These are phyloP conservation scores for Crotalus viridis DNA, from an alignment of 2,113 vertebrate genomes.

Conservation along the genomic window DNA sequence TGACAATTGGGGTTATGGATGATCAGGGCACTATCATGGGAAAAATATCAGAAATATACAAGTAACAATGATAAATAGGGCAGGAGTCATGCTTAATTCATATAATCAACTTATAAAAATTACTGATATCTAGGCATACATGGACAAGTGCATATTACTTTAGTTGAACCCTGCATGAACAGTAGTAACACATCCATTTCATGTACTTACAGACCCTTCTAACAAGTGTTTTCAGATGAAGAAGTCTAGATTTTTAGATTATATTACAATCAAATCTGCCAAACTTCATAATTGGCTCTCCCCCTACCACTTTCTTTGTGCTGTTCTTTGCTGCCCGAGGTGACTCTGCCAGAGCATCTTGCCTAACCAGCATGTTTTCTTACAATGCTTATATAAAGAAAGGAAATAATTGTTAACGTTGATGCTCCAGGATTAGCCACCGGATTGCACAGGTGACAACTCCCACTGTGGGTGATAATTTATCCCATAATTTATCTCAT, in stretches of 20 bases:
- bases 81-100: background rate
- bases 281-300: background rate
- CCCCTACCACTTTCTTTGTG: too few species aligned
- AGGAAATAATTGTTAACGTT: background rate
- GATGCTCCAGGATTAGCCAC: background rate
- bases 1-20: background rate
- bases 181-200: background rate
- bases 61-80: background rate
- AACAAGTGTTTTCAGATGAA: background rate
- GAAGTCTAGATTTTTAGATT: background rate
- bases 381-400: background rate
- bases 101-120: background rate
- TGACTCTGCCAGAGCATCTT: background rate
- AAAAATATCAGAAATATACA: background rate
- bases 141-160: background rate
- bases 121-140: too few species aligned
- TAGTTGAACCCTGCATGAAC: background rate
- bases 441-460: background rate
- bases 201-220: background rate
- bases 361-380: background rate
- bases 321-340: background rate
- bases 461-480: background rate
- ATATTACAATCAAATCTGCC: background rate
- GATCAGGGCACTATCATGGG: background rate
- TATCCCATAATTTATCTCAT: background rate